phyloP scores from a whole-genome alignment of 2,888 invertebrate genomes.

The Drymonia ruficornis region DNA sequence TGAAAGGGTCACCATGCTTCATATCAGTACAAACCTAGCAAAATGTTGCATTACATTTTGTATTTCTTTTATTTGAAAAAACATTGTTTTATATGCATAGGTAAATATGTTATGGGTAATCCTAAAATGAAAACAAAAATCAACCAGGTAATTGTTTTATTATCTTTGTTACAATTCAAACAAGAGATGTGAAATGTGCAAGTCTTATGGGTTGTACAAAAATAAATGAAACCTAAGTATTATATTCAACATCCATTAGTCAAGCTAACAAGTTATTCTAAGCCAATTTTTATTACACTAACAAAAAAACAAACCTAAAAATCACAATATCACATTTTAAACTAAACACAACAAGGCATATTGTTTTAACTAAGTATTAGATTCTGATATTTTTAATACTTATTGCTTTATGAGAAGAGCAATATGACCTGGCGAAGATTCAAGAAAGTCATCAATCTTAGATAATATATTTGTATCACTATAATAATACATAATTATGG shows the following conservation, averaged over 20 bases:
- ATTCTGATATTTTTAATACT: conserved; percentile 65
- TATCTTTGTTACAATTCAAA: conserved; percentile 73
- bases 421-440: conserved; percentile 56
- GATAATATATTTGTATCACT: conserved; percentile 63
- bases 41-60: no score
- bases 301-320: conserved; percentile 66
- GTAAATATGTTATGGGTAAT: neutral
- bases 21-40: no score
- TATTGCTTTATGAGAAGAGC: conserved; percentile 67
- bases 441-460: conserved; percentile 59
- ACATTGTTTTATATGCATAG: no score
- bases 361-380: conserved; percentile 61
- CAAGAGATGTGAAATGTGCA: conserved; percentile 74
- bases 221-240: conserved; percentile 76
- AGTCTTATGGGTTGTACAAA: conserved; percentile 76
- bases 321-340: conserved; percentile 78
- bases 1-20: no score
- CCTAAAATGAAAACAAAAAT: conserved; percentile 16
- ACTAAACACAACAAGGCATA: conserved; percentile 73
- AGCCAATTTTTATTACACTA: conserved; percentile 61
- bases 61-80: no score
- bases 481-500: conserved; percentile 63
- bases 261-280: conserved; percentile 67
- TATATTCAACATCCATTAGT: conserved; percentile 60
- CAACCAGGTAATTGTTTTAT: conserved; percentile 75